Percentiles rank a stretch among this genome's conserved stretches.
phyloP scores from a whole-genome alignment of 1,140 invertebrate species.

The Phymastichus coffea region DNA sequence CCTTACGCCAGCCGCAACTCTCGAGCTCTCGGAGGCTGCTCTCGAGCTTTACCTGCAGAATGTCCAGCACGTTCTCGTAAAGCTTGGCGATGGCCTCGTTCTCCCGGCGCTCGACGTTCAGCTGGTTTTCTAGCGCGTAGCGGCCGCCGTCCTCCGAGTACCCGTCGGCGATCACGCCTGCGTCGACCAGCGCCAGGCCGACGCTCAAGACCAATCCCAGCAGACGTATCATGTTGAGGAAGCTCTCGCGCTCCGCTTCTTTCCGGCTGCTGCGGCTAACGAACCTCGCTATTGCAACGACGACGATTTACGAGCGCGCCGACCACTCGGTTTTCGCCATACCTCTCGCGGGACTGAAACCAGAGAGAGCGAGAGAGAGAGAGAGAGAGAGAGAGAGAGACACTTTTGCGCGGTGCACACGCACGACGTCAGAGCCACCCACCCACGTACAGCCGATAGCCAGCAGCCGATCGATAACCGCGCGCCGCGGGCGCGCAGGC shows the following conservation, averaged over 20 bases:
- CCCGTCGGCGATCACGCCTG: background rate
- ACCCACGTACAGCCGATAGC: conserved; percentile 3
- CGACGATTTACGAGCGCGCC: too few species aligned
- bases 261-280: too few species aligned
- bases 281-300: too few species aligned
- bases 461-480: conserved; percentile 14
- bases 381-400: background rate
- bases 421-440: background rate
- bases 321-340: background rate
- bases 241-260: too few species aligned
- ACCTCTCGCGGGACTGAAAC: background rate
- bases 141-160: background rate
- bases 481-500: background rate
- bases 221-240: too few species aligned
- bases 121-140: background rate
- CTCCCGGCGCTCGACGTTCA: conserved; percentile 6
- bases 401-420: background rate
- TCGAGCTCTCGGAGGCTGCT: too few species aligned
- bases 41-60: conserved; percentile 22
- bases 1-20: too few species aligned
- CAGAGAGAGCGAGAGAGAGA: too few species aligned
- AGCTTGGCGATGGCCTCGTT: conserved; percentile 19
- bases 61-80: conserved; percentile 24
- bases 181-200: too few species aligned
- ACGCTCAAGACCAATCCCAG: too few species aligned